phyloP scores from a whole-genome alignment of 2,113 vertebrate genomes.

The Seriola rivoliana region DNA sequence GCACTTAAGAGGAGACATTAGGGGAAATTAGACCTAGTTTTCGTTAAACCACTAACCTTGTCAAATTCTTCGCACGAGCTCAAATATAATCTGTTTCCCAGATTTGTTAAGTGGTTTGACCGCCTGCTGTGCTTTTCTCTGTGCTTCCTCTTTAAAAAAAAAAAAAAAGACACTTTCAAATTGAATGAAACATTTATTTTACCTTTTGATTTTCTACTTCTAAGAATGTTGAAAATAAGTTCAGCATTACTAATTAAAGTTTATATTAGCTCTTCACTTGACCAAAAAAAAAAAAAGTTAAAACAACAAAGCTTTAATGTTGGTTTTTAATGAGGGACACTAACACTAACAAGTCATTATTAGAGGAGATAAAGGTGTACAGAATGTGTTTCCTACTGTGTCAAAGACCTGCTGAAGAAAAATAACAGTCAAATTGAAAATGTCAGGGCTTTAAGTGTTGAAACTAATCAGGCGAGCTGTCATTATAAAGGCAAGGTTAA shows the following conservation, averaged over 20 bases:
- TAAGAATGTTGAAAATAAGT: constrained; percentile 10
- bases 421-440: constrained; percentile 64
- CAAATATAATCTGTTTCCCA: constrained; percentile 37
- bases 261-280: constrained; percentile 15
- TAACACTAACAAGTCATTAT: constrained; percentile 51
- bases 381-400: constrained; percentile 32
- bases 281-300: constrained; percentile 8
- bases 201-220: constrained; percentile 31
- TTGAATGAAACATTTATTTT: not conserved
- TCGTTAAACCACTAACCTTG: constrained; percentile 37
- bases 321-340: constrained; percentile 37
- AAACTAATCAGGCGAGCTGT: constrained; percentile 75
- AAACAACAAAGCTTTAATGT: constrained; percentile 49
- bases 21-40: constrained; percentile 47
- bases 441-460: constrained; percentile 68
- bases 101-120: constrained; percentile 34
- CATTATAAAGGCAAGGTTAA: constrained; percentile 77
- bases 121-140: constrained; percentile 30
- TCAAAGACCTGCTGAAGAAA: constrained; percentile 34
- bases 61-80: constrained; percentile 33
- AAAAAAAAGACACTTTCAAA: constrained; percentile 16
- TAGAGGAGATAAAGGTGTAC: constrained; percentile 28
- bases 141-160: not conserved
- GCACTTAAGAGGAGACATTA: constrained; percentile 37
- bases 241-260: constrained; percentile 1